A percentile compares a stretch with the other conserved stretches of the same genome.
phyloP scores from a whole-genome alignment of 1,140 invertebrate genomes.

The Xylocopa sonorina region DNA sequence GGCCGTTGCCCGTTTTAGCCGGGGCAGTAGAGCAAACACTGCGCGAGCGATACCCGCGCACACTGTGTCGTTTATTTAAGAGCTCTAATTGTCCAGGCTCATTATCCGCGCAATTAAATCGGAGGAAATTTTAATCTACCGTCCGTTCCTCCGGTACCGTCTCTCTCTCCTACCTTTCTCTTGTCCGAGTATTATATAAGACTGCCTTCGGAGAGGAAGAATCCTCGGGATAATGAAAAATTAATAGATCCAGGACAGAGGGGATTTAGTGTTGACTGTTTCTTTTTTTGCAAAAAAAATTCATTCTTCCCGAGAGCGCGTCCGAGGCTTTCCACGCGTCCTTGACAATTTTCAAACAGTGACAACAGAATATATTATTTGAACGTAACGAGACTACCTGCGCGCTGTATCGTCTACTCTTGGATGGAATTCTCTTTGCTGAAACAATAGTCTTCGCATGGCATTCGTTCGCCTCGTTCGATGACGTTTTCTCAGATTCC shows the following conservation, averaged over 20 bases:
- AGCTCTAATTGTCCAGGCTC: slow-evolving; percentile 41
- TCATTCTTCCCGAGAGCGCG: no score
- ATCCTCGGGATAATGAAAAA: slow-evolving; percentile 15
- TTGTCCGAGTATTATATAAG: slow-evolving; percentile 4
- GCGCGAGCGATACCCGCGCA: background rate
- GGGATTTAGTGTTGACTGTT: slow-evolving; percentile 7
- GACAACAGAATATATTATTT: background rate
- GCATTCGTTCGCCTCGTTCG: no score
- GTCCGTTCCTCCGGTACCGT: no score
- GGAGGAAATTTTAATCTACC: slow-evolving; percentile 38
- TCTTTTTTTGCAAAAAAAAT: background rate
- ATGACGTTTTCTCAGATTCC: no score
- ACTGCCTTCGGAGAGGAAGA: background rate
- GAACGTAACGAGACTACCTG: background rate
- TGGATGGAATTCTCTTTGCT: background rate
- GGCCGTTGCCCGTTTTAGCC: background rate
- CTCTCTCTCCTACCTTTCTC: background rate
- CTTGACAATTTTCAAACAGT: no score
- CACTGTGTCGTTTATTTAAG: slow-evolving; percentile 27
- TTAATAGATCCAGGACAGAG: background rate
- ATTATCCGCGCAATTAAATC: slow-evolving; percentile 42
- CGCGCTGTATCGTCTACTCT: background rate
- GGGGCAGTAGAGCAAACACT: background rate
- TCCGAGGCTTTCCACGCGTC: no score
- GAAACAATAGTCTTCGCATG: background rate